These are phyloP conservation scores for Xanthostigma xanthostigma DNA, from an alignment of 2,888 invertebrate genomes.

Conservation along the genomic window DNA sequence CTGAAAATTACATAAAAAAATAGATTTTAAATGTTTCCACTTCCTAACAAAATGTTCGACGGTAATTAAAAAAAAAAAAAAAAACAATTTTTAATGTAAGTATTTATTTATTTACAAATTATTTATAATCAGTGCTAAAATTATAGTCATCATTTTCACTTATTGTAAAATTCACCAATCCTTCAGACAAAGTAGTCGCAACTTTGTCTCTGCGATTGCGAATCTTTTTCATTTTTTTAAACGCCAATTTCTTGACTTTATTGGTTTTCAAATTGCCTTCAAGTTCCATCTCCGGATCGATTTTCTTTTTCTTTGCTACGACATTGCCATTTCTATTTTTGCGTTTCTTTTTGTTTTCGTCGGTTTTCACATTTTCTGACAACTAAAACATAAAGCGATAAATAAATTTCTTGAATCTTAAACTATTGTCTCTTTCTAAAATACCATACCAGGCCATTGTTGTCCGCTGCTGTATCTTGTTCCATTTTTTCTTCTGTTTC, in stretches of 20 bases:
- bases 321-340: constrained; percentile 11
- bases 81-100: constrained; percentile 5
- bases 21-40: background rate
- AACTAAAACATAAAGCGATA: constrained; percentile 20
- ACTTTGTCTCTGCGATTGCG: constrained; percentile 42
- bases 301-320: constrained; percentile 12
- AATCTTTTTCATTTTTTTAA: constrained; percentile 51
- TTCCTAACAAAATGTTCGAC: background rate
- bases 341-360: constrained; percentile 4
- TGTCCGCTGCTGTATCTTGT: constrained; percentile 31
- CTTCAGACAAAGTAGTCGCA: constrained; percentile 44
- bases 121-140: constrained; percentile 42
- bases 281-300: constrained; percentile 48
- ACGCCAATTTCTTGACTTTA: constrained; percentile 41
- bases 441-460: too few species aligned
- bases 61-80: background rate
- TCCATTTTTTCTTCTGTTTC: constrained; percentile 31
- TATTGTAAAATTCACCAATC: constrained; percentile 44
- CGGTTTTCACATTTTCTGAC: constrained; percentile 16
- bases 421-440: constrained; percentile 20
- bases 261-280: constrained; percentile 54
- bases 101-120: constrained; percentile 10
- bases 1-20: too few species aligned
- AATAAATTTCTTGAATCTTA: constrained; percentile 25
- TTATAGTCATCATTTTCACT: constrained; percentile 38